A percentile compares a stretch with the other conserved stretches of the same genome.
These are phyloP conservation scores for Epizoanthus scotinus DNA, from an alignment of 92 coral and sea anemone genomes.

Conservation along the genomic window DNA sequence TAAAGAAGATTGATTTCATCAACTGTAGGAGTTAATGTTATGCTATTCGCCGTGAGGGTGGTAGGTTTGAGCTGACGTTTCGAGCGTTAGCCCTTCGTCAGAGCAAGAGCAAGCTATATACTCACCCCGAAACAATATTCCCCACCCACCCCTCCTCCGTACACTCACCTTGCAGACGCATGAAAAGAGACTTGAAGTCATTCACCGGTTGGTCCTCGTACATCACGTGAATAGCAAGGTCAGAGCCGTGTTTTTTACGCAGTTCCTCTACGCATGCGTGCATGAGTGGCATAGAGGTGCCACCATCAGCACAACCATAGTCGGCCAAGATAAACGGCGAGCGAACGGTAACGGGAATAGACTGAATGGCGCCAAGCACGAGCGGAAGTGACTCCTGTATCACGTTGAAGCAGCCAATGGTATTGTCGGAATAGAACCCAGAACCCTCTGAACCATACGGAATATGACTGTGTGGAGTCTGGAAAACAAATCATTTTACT, in stretches of 20 bases:
- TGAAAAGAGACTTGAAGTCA: conserved; percentile 78
- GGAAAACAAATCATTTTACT: no score
- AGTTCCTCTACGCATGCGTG: conserved; percentile 68
- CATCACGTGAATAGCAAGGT: conserved; percentile 63
- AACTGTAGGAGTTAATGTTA: no score
- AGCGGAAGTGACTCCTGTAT: conserved; percentile 64
- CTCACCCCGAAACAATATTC: background rate
- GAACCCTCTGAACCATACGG: conserved; percentile 85
- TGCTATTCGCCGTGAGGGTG: no score
- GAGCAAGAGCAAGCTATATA: no score
- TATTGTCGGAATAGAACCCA: conserved; percentile 82
- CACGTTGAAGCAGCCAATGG: conserved; percentile 76
- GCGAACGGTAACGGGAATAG: conserved; percentile 36
- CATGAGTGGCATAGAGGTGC: conserved; percentile 80
- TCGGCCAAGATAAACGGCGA: conserved; percentile 62
- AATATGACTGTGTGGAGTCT: conserved; percentile 61
- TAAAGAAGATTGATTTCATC: no score
- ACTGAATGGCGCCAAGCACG: conserved; percentile 44
- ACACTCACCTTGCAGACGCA: conserved; percentile 73
- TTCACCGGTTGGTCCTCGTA: conserved; percentile 87
- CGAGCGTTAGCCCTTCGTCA: no score
- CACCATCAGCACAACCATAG: conserved; percentile 83
- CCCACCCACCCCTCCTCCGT: background rate
- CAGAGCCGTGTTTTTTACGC: conserved; percentile 64
- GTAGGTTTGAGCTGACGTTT: no score